A percentile compares a stretch with the other conserved stretches of the same genome.
Conservation (phyloP, 1,140 invertebrate genomes). For the Anagrus nilaparvatae region DNA sequence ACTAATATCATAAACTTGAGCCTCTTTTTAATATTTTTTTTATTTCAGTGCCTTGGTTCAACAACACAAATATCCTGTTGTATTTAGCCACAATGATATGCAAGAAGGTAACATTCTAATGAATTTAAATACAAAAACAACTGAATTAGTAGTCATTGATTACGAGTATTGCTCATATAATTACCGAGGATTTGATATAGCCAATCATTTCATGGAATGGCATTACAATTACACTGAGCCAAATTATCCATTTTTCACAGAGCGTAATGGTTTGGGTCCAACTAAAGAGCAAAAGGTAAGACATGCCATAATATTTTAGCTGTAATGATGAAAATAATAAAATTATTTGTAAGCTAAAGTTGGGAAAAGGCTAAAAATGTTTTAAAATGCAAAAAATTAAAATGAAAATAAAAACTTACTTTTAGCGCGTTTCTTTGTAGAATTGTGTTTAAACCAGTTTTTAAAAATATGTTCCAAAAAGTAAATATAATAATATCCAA, state of each 20-base stretch:
- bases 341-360: constrained; percentile 20
- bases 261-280: constrained; percentile 57
- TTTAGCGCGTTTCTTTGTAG: constrained; percentile 1
- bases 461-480: too few relatives aligned
- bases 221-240: constrained; percentile 76
- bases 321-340: constrained; percentile 6
- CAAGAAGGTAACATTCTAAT: constrained; percentile 78
- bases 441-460: too few relatives aligned
- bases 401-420: too few relatives aligned
- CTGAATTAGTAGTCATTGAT: constrained; percentile 73
- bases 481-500: too few relatives aligned
- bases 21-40: background rate
- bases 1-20: background rate
- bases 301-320: constrained; percentile 19
- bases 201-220: constrained; percentile 95
- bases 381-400: too few relatives aligned
- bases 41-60: constrained; percentile 25
- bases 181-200: constrained; percentile 86
- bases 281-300: constrained; percentile 68
- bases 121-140: constrained; percentile 45
- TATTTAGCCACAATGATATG: constrained; percentile 95
- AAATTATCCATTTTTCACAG: constrained; percentile 67
- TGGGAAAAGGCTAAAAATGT: too few relatives aligned
- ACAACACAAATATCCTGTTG: constrained; percentile 65
- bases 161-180: constrained; percentile 93